Conservation (phyloP, 2,888 invertebrate species). For the Hedychridium roseum region DNA sequence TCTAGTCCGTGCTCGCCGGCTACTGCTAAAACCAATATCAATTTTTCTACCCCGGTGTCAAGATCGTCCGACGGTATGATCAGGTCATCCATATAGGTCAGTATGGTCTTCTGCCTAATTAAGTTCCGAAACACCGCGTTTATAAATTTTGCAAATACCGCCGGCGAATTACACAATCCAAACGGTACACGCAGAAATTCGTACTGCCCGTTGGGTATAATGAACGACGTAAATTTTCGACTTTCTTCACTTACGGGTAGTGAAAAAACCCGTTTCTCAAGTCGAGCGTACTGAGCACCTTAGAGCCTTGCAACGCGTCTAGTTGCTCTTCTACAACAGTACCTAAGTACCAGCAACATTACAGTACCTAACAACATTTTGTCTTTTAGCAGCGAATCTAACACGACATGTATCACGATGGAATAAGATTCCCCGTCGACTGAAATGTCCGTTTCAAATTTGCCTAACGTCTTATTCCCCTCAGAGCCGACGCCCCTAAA, state of each 20-base stretch:
- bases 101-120: no score
- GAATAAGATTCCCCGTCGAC: conserved; percentile 5
- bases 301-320: conserved; percentile 23
- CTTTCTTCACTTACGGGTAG: conserved; percentile 29
- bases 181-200: conserved; percentile 36
- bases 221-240: conserved; percentile 35
- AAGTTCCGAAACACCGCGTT: no score
- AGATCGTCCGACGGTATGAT: no score
- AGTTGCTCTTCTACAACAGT: conserved; percentile 19
- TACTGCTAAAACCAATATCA: no score
- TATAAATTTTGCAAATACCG: no score
- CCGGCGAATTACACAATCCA: conserved; percentile 37
- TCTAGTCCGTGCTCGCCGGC: no score
- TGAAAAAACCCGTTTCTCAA: conserved; percentile 41
- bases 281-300: conserved; percentile 32
- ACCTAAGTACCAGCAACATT: conserved; percentile 14
- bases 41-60: no score
- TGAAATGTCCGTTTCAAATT: neutral
- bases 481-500: neutral
- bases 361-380: conserved; percentile 6
- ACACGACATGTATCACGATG: neutral
- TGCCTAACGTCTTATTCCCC: conserved; percentile 3
- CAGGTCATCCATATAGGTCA: no score
- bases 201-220: conserved; percentile 33
- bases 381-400: neutral